Evolutionary conservation across 2,797 vertebrate species (phyloP).

Genomic region (Sus cebifrons): DNA sequence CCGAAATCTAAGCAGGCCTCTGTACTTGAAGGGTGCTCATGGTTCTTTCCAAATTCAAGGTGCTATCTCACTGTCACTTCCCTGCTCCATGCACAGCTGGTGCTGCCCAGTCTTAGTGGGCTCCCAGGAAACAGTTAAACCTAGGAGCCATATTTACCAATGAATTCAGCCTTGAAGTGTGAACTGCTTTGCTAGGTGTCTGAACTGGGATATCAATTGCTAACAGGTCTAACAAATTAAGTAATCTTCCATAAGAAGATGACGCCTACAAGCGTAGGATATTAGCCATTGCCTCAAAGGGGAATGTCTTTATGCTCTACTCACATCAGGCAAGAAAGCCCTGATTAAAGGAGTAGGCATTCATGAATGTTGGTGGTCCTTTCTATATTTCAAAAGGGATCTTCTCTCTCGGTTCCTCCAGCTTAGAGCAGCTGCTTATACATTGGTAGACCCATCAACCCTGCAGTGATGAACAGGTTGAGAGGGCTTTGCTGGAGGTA

Average conservation of each 20-base stretch:
- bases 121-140: background rate
- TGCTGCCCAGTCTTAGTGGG: background rate
- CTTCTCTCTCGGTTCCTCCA: background rate
- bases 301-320: background rate
- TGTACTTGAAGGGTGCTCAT: fast-evolving
- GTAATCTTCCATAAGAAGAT: background rate
- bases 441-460: fast-evolving
- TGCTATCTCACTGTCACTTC: background rate
- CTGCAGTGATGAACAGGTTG: background rate
- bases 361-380: background rate
- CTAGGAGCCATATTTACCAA: background rate
- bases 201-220: background rate
- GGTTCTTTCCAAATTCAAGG: background rate
- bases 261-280: background rate
- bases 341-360: background rate
- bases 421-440: background rate
- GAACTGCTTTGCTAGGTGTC: background rate
- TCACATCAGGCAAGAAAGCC: background rate
- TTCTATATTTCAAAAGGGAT: background rate
- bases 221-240: background rate
- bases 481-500: background rate
- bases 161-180: background rate
- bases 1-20: background rate
- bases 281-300: background rate
- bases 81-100: fast-evolving